phyloP scores from a whole-genome alignment of 1,140 invertebrate genomes.

The Drosophila azteca region DNA sequence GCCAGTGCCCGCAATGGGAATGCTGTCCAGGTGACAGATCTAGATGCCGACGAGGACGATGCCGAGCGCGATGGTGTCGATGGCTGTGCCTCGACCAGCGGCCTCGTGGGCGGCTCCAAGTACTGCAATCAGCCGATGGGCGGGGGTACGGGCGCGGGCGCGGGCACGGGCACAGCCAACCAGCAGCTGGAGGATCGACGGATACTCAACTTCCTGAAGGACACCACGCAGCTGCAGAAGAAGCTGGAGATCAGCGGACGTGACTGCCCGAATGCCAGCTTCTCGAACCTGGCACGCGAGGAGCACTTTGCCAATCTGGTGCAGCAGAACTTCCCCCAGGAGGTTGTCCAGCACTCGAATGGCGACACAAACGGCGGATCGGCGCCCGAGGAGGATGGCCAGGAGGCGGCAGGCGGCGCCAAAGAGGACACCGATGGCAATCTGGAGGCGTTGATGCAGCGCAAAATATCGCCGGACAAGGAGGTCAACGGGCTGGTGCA shows the following conservation, averaged over 20 bases:
- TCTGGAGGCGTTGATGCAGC: constrained; percentile 77
- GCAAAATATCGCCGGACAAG: constrained; percentile 79
- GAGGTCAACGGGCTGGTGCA: constrained; percentile 74
- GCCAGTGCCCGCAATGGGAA: constrained; percentile 72
- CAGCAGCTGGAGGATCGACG: constrained; percentile 81
- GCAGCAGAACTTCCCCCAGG: constrained; percentile 77
- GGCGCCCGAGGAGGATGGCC: constrained; percentile 58
- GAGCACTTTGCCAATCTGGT: constrained; percentile 83
- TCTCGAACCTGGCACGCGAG: constrained; percentile 80
- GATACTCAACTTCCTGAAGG: constrained; percentile 83
- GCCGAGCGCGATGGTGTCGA: constrained; percentile 40
- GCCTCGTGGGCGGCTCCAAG: constrained; percentile 65
- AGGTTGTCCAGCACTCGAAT: constrained; percentile 43
- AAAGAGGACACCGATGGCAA: constrained; percentile 72
- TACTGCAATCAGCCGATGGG: constrained; percentile 52
- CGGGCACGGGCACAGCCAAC: constrained; percentile 38
- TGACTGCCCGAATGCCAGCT: constrained; percentile 81
- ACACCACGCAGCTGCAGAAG: constrained; percentile 82
- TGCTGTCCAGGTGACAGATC: constrained; percentile 68
- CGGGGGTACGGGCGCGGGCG: not conserved
- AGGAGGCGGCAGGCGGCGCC: constrained; percentile 26
- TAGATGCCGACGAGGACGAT: constrained; percentile 74
- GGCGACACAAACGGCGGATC: constrained; percentile 33
- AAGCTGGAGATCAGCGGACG: constrained; percentile 78
- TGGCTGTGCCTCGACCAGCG: constrained; percentile 67